Evolutionary conservation across 2,888 invertebrate species (phyloP).

Genomic region (Leistus spinibarbis): DNA sequence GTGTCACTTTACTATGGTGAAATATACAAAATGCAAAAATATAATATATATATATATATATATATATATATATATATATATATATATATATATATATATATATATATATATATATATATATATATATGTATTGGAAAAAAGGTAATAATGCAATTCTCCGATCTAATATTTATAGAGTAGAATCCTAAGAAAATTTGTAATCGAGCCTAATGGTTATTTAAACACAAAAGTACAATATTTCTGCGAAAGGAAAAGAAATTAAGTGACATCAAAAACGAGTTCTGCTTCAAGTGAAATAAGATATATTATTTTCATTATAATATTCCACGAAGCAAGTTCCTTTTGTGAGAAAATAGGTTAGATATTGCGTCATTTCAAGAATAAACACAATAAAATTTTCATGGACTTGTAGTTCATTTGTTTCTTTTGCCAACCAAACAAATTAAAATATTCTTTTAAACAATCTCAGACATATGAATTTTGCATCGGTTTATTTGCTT

Average conservation of each 20-base stretch:
- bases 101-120: too few relatives aligned
- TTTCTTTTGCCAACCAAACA: not conserved
- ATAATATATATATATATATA: too few relatives aligned
- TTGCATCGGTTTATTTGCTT: not conserved
- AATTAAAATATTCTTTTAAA: not conserved
- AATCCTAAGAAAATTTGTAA: too few relatives aligned
- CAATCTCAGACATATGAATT: not conserved
- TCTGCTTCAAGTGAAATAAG: not conserved
- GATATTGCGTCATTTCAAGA: not conserved
- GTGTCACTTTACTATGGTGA: too few relatives aligned
- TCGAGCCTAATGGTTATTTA: too few relatives aligned
- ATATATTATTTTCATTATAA: not conserved
- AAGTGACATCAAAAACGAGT: not conserved
- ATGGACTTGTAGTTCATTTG: conserved; percentile 10
- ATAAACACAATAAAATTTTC: not conserved
- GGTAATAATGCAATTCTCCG: too few relatives aligned
- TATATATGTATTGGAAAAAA: too few relatives aligned
- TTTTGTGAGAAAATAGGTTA: conserved; percentile 8
- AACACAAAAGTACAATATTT: not conserved
- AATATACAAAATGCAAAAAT: too few relatives aligned
- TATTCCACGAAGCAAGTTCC: not conserved
- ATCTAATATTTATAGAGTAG: too few relatives aligned
- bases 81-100: too few relatives aligned
- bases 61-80: too few relatives aligned
- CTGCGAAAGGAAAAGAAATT: not conserved